Percentiles rank a stretch among this genome's conserved stretches.
These are phyloP conservation scores for Phylloscopus collybita DNA, from an alignment of 2,797 vertebrate species.

Conservation along the genomic window DNA sequence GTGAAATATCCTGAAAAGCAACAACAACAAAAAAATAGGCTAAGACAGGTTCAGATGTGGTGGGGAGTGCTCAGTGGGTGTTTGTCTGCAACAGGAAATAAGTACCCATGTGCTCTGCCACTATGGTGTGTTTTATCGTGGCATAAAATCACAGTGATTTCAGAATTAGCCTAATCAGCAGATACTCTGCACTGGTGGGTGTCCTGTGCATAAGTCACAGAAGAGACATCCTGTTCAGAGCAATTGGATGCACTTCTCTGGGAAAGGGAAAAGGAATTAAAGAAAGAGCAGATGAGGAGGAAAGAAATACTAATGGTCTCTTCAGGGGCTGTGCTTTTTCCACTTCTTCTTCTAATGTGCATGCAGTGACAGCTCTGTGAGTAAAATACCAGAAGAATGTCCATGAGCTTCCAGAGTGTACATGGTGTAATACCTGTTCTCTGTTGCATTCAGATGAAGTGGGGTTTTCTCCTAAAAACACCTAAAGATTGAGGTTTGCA, in stretches of 20 bases:
- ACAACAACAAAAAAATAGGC: neutral
- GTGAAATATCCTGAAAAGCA: neutral
- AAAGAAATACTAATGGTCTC: neutral
- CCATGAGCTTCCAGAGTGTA: neutral
- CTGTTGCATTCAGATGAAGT: neutral
- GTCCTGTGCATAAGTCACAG: neutral
- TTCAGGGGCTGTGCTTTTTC: neutral
- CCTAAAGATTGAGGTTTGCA: neutral
- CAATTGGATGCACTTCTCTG: neutral
- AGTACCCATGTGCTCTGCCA: neutral
- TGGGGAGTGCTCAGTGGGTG: neutral
- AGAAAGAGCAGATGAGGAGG: neutral
- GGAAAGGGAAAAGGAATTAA: neutral
- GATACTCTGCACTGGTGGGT: neutral
- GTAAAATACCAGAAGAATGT: neutral
- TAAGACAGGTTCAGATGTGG: neutral
- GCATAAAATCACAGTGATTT: neutral
- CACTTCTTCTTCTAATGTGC: neutral
- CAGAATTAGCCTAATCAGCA: neutral
- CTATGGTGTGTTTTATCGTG: accelerated
- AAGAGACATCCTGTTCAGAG: neutral
- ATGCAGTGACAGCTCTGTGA: neutral
- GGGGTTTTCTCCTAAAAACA: neutral
- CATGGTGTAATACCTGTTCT: neutral
- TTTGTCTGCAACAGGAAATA: neutral